Percentiles rank a stretch among this genome's conserved stretches.
phyloP scores from a whole-genome alignment of 1,140 invertebrate species.

The Drosophila oshimai region DNA sequence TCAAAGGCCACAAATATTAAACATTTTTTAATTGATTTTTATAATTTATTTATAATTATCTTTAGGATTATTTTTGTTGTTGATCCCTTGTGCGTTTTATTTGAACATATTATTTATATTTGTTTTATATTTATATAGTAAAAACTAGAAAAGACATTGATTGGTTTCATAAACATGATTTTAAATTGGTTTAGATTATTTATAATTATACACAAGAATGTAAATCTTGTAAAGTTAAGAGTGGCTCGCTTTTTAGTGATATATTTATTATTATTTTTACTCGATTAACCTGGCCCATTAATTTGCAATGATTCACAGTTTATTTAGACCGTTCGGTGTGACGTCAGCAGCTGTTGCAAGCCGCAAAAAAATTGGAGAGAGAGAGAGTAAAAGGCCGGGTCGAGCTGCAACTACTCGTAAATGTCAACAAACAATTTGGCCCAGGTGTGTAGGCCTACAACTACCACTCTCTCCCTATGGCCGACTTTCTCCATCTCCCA shows the following conservation, averaged over 20 bases:
- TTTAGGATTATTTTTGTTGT: no score
- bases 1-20: no score
- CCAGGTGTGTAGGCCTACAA: slow-evolving; percentile 1
- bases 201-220: no score
- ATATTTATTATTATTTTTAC: neutral
- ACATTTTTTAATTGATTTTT: no score
- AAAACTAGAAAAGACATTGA: no score
- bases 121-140: no score
- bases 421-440: slow-evolving; percentile 36
- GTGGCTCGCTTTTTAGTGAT: neutral
- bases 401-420: neutral
- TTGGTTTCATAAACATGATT: no score
- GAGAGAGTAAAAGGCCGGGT: neutral
- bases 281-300: neutral
- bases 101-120: no score
- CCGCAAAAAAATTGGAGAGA: neutral
- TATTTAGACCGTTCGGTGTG: neutral
- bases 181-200: no score
- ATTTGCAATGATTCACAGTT: neutral
- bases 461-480: neutral
- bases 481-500: neutral
- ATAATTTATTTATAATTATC: no score
- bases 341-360: slow-evolving; percentile 25
- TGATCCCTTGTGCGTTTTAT: no score
- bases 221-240: no score